Evolutionary conservation across 2,888 invertebrate species (phyloP).

Genomic region (Thereva nobilitata): DNA sequence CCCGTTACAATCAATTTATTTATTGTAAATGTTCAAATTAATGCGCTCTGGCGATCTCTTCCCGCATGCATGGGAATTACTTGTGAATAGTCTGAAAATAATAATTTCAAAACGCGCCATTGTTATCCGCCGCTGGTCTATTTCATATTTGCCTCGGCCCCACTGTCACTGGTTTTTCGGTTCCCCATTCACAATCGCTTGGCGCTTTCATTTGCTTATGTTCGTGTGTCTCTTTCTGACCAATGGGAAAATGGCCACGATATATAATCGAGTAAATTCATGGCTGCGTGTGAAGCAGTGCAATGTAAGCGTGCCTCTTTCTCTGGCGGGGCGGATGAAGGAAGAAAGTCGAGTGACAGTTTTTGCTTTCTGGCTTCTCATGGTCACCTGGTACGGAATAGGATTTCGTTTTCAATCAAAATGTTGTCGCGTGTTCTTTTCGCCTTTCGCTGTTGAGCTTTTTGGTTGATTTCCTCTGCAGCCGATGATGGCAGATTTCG

Average conservation of each 20-base stretch:
- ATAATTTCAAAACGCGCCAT: too few relatives aligned
- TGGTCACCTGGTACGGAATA: slow-evolving; percentile 32
- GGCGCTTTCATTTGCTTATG: too few relatives aligned
- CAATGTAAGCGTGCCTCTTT: too few relatives aligned
- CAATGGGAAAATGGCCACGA: too few relatives aligned
- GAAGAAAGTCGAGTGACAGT: slow-evolving; percentile 13
- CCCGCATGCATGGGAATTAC: too few relatives aligned
- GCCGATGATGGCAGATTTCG: too few relatives aligned
- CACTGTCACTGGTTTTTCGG: too few relatives aligned
- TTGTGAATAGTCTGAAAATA: too few relatives aligned
- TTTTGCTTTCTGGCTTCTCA: background rate
- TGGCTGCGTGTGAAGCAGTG: too few relatives aligned
- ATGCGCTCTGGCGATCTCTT: slow-evolving; percentile 2
- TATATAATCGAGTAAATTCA: too few relatives aligned
- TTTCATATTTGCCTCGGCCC: background rate
- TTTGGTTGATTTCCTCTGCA: slow-evolving; percentile 12
- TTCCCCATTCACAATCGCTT: too few relatives aligned
- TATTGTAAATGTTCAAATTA: slow-evolving; percentile 29
- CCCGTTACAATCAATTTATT: slow-evolving; percentile 31
- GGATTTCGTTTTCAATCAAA: slow-evolving; percentile 36
- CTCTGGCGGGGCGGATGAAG: background rate
- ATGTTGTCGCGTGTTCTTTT: slow-evolving; percentile 35
- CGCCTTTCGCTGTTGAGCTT: slow-evolving; percentile 32
- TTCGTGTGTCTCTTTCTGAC: too few relatives aligned
- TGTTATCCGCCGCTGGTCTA: background rate